Evolutionary conservation across 2,888 invertebrate genomes (phyloP), one percentile per base, ranked within the genome.

Genomic region (Linnaemya tessellans): DNA sequence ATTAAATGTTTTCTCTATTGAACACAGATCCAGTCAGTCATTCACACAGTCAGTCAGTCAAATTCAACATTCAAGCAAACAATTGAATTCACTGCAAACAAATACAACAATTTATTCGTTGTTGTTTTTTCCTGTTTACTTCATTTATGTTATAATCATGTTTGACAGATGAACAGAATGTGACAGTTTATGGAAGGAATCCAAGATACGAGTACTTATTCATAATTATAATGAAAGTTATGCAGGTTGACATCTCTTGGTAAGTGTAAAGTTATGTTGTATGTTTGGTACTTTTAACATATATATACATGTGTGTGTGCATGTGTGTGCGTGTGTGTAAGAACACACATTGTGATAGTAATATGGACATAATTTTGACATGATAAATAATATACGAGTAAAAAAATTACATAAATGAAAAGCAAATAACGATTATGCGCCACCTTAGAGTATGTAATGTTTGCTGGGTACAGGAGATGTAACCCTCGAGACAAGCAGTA

Each of bases 111-210:
- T 41, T 25, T 20, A 70, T 41, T 41, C 5, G 20, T 13, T 25
- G 11, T 54, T 62, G 11, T 64, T 49, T 41, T 15, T 54, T n/a
- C 20, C 41, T 74, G 73, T 49, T 67, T 54, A 46, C 38, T 38
- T 25, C 46, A 51, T 10, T 74, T 18, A 49, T 58, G 58, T 41
- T 49, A 15, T 43, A 35, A 60, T 38, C 18, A 11, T 60, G 11
- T 51, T 20, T 75, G 80, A 80, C 56, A 77, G 80, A 60, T 70
- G 62, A 65, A 71, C 75, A 60, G 35, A 25, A 25, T 56, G 20
- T 80, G 80, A 75, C 74, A 75, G 68, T 54, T 70, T 70, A 51
- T 60, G 64, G 8, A 64, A 38, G 25, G 54, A 56, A 46, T 67
- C 18, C 80, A 56, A 80, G 30, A 43, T n/a, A n/a, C n/a, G n/a